phyloP scores from a whole-genome alignment of 2,797 vertebrate genomes.

The Megaceryle alcyon region DNA sequence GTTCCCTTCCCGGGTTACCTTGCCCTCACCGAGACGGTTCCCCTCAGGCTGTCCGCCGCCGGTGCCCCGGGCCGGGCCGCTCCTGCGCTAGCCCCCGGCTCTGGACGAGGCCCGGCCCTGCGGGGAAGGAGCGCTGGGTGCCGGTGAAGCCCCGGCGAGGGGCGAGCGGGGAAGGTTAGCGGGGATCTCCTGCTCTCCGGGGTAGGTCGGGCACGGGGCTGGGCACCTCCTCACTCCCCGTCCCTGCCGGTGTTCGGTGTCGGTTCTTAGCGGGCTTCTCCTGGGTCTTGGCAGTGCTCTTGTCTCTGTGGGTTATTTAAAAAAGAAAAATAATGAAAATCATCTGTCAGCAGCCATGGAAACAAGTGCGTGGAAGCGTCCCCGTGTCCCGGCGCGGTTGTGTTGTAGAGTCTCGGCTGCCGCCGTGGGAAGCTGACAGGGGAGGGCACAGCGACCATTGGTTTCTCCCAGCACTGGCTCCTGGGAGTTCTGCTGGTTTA shows the following conservation, averaged over 20 bases:
- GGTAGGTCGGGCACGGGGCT: background rate
- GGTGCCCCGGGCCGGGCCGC: background rate
- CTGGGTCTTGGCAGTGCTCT: background rate
- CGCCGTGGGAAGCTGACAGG: background rate
- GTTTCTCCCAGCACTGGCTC: accelerated
- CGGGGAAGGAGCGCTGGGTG: background rate
- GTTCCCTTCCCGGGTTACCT: background rate
- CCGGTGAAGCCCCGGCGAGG: background rate
- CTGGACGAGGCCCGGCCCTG: background rate
- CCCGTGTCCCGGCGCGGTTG: background rate
- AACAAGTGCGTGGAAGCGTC: background rate
- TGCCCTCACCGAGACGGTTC: background rate
- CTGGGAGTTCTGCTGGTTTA: accelerated
- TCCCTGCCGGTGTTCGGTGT: background rate
- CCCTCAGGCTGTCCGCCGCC: background rate
- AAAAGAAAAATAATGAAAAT: background rate
- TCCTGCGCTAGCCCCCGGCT: background rate
- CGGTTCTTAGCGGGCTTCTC: accelerated
- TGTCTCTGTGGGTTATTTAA: background rate
- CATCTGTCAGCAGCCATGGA: accelerated
- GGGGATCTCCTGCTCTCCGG: background rate
- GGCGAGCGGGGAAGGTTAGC: background rate
- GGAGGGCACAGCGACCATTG: background rate
- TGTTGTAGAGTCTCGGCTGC: background rate
- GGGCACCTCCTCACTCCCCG: background rate